Evolutionary conservation across 2,797 vertebrate genomes (phyloP).

Genomic region (Octomys mimax): DNA sequence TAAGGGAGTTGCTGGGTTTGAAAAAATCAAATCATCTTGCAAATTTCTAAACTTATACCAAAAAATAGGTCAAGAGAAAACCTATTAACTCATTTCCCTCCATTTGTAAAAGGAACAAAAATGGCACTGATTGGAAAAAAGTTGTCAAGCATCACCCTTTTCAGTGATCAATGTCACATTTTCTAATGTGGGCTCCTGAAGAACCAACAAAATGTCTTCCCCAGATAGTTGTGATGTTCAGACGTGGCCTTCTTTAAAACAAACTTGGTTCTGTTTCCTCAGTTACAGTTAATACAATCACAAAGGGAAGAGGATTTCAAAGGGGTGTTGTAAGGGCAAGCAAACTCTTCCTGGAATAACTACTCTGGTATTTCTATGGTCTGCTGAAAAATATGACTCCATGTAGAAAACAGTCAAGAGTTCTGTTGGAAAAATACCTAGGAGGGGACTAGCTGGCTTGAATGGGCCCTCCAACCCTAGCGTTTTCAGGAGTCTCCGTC

Average conservation of each 20-base stretch:
- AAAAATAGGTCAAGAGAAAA: not conserved
- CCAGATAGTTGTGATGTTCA: not conserved
- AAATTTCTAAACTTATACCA: not conserved
- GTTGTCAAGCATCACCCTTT: not conserved
- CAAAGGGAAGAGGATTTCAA: not conserved
- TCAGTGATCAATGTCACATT: accelerated
- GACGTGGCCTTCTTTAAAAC: not conserved
- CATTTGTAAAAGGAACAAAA: not conserved
- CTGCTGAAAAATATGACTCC: not conserved
- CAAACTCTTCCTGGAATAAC: not conserved
- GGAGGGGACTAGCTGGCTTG: too few relatives aligned
- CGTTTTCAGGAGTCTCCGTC: too few relatives aligned
- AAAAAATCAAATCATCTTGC: not conserved
- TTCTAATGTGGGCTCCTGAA: not conserved
- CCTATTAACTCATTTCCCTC: not conserved
- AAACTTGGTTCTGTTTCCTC: not conserved
- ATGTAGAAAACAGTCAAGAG: not conserved
- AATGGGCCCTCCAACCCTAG: too few relatives aligned
- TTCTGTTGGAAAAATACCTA: not conserved
- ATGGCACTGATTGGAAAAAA: not conserved
- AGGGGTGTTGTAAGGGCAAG: not conserved
- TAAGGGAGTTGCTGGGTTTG: not conserved
- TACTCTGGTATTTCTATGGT: not conserved
- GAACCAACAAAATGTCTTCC: not conserved
- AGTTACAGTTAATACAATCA: not conserved